Evolutionary conservation across 2,888 invertebrate species (phyloP), one percentile per base, ranked within the genome.

Genomic region (Cephus sareptanus): DNA sequence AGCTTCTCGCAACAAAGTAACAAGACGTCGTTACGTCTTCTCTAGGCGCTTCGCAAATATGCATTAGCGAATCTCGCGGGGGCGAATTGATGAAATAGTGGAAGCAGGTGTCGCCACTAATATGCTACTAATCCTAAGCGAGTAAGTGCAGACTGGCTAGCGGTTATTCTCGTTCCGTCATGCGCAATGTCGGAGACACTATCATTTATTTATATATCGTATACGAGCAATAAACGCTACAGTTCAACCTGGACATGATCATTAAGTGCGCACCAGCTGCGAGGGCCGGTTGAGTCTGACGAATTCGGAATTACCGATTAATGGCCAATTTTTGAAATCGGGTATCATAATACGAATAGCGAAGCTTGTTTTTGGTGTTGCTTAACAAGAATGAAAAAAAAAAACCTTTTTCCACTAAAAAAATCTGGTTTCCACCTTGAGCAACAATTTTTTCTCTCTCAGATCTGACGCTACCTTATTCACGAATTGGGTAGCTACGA

Each of bases 21-120:
- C 23, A 9, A 15, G 56, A 56, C 1, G 56, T 35, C 12, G 13
- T 56, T 56, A 23, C 56, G 23, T 56, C 23, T 9, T 23, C 23
- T 0, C 6, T 56, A 23, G 23, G 23, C 9, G 23, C 23, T 1
- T 56, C 56, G 23, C 56, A 23, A 23, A 56, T 56, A 2, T 56
- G 56, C 15, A 56, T 56, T 6, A 23, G 56, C 56, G 56, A 23
- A 9, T 23, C 56, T 40, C 15, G 15, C 23, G 56, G 56, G 56
- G 23, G 23, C 56, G 56, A 15, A 23, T 56, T 23, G 23, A 70
- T 83, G 78, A 84, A 79, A 83, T 83, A 84, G 79, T 83, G 80
- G 74, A 78, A 84, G 82, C 84, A 84, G 84, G 84, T 84, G 84
- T 81, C 81, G 77, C 68, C 77, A 77, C 79, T 79, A 79, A 81